Evolutionary conservation across 2,797 vertebrate species (phyloP).

Genomic region (Spinibarbus caldwelli): DNA sequence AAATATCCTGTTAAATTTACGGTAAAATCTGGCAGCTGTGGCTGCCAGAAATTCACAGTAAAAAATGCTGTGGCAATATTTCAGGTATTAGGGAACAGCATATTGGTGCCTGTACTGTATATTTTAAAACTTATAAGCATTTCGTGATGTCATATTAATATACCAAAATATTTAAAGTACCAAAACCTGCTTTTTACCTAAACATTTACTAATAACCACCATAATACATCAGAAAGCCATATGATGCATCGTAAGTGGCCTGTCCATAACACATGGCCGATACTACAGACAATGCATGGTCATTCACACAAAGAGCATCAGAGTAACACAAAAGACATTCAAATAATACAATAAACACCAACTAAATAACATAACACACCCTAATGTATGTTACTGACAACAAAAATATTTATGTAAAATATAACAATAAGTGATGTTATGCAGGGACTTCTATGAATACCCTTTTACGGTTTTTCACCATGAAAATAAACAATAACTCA

Average conservation of each 20-base stretch:
- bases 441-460: background rate
- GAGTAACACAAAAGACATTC: background rate
- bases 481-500: background rate
- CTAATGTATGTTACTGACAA: background rate
- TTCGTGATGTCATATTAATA: background rate
- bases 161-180: background rate
- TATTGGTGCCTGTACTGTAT: background rate
- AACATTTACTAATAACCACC: too few relatives aligned
- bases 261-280: background rate
- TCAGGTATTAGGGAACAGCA: background rate
- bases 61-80: background rate
- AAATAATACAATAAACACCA: background rate
- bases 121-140: background rate
- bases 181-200: background rate
- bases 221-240: background rate
- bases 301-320: background rate
- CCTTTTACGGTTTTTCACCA: background rate
- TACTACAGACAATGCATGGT: background rate
- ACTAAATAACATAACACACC: background rate
- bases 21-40: background rate
- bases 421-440: background rate
- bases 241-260: background rate
- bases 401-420: background rate
- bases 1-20: background rate
- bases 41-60: background rate